phyloP scores from a whole-genome alignment of 1,140 invertebrate genomes.

The Acromyrmex charruanus region DNA sequence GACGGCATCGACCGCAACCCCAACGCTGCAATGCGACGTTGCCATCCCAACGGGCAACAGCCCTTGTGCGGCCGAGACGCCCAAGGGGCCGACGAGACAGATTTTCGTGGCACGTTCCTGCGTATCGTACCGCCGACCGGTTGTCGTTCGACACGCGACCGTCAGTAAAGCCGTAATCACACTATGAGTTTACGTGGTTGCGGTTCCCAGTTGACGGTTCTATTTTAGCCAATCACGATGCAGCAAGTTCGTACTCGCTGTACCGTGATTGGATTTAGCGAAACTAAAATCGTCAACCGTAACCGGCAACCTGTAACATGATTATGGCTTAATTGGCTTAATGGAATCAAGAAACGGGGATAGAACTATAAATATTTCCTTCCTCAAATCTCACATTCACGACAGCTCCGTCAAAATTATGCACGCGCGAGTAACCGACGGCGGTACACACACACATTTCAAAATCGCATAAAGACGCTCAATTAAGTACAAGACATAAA shows the following conservation, averaged over 20 bases:
- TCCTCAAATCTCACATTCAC: not conserved
- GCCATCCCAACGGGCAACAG: slow-evolving; percentile 87
- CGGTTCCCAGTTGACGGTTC: too few relatives aligned
- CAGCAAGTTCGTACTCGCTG: too few relatives aligned
- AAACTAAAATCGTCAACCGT: too few relatives aligned
- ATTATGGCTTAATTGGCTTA: too few relatives aligned
- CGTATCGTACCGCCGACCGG: slow-evolving; percentile 75
- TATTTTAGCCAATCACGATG: too few relatives aligned
- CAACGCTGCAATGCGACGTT: slow-evolving; percentile 87
- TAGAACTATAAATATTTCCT: not conserved
- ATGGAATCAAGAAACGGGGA: not conserved
- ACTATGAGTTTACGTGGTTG: too few relatives aligned
- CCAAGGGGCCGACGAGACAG: slow-evolving; percentile 51
- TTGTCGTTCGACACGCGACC: slow-evolving; percentile 77
- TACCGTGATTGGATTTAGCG: too few relatives aligned
- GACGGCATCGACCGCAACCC: slow-evolving; percentile 86
- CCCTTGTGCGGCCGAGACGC: slow-evolving; percentile 77
- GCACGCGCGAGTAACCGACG: slow-evolving; percentile 7
- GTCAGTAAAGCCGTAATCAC: slow-evolving; percentile 21
- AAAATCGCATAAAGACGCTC: not conserved
- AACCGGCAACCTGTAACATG: too few relatives aligned
- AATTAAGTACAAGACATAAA: not conserved
- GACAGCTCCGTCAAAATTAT: not conserved
- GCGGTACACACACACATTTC: not conserved
- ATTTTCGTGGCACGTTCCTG: slow-evolving; percentile 74